Conservation (phyloP, 1,140 invertebrate genomes). For the Armadillidium nasatum region DNA sequence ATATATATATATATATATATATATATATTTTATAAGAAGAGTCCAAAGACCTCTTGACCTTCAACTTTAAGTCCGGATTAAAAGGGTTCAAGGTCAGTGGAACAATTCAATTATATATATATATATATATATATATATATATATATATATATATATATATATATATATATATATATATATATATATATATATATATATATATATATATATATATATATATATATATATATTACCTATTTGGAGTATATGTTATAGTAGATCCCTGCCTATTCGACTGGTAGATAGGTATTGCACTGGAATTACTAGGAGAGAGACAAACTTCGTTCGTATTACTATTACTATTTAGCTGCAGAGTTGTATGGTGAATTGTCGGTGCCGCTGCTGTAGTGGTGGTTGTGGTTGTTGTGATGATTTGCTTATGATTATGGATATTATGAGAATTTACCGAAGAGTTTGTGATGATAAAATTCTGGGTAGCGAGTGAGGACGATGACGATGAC, state of each 20-base stretch:
- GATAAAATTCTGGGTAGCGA: too few species aligned
- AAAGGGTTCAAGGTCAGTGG: too few species aligned
- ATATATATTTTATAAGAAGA: too few species aligned
- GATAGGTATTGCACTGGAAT: background rate
- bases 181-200: background rate
- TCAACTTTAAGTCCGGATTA: too few species aligned
- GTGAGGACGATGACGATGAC: background rate
- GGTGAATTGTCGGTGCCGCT: background rate
- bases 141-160: background rate
- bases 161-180: background rate
- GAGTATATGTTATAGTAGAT: background rate
- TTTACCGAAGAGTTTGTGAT: too few species aligned
- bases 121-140: slow-evolving; percentile 6
- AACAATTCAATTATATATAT: background rate
- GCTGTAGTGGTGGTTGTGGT: background rate
- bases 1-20: too few species aligned
- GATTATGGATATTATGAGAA: too few species aligned
- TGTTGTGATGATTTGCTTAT: background rate
- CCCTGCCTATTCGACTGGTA: background rate
- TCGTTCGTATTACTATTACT: background rate
- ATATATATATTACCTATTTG: background rate
- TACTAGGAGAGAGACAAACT: background rate
- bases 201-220: too few species aligned
- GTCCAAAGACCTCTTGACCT: too few species aligned
- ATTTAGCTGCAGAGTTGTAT: too few species aligned